Conservation (phyloP, 2,797 vertebrate genomes). For the Eulemur coronatus region DNA sequence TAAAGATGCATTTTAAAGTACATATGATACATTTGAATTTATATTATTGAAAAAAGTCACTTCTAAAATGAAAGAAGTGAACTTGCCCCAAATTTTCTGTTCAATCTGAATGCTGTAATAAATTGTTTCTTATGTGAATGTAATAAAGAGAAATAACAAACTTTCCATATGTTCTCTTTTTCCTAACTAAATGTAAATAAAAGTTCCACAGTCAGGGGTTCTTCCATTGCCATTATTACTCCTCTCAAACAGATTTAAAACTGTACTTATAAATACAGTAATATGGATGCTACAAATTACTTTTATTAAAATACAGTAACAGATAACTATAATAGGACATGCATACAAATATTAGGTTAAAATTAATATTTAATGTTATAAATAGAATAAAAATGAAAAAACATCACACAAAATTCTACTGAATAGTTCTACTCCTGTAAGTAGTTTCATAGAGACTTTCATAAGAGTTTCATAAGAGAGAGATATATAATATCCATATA, state of each 20-base stretch:
- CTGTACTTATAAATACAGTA: background rate
- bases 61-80: constrained; percentile 30
- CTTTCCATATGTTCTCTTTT: background rate
- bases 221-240: background rate
- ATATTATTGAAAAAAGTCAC: background rate
- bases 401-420: constrained; percentile 22
- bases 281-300: background rate
- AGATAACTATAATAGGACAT: background rate
- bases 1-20: constrained; percentile 27
- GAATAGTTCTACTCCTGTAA: constrained; percentile 5
- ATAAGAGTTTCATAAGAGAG: too few relatives aligned
- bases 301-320: constrained; percentile 39
- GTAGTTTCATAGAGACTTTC: background rate
- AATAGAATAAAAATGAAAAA: constrained; percentile 31
- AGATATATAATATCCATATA: background rate
- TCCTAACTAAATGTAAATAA: background rate
- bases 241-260: constrained; percentile 18
- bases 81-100: background rate
- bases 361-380: constrained; percentile 37
- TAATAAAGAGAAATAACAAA: constrained; percentile 4
- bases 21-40: background rate
- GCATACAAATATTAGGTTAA: background rate
- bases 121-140: background rate
- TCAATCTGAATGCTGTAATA: constrained; percentile 31
- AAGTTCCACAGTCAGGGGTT: background rate